Percentiles rank a stretch among this genome's conserved stretches.
Conservation (phyloP, 2,888 invertebrate species). For the Hofmannophila pseudospretella region DNA sequence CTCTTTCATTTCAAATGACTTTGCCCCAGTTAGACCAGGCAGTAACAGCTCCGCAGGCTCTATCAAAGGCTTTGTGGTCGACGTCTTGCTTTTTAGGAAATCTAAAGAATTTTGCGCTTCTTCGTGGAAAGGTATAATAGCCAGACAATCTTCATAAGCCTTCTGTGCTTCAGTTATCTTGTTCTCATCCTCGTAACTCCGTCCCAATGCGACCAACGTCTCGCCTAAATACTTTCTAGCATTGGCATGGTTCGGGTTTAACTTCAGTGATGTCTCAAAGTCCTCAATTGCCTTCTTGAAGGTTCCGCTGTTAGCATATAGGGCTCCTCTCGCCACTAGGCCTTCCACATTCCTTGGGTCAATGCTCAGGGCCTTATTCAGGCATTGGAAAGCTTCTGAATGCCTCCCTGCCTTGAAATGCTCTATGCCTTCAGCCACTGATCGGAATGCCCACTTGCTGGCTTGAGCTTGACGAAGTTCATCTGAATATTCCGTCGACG, state of each 20-base stretch:
- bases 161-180: conserved; percentile 91
- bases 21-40: conserved; percentile 76
- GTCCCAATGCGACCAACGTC: conserved; percentile 92
- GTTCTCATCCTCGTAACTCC: conserved; percentile 92
- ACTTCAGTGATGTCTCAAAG: conserved; percentile 92
- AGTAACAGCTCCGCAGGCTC: conserved; percentile 80
- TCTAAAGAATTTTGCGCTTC: conserved; percentile 91
- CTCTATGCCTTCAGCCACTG: conserved; percentile 96
- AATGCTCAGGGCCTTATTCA: conserved; percentile 94
- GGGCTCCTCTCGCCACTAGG: conserved; percentile 92
- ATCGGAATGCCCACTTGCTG: conserved; percentile 94
- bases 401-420: conserved; percentile 95
- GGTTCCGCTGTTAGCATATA: conserved; percentile 95
- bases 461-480: conserved; percentile 94
- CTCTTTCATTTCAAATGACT: conserved; percentile 81
- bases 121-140: conserved; percentile 90
- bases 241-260: conserved; percentile 94
- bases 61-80: conserved; percentile 77
- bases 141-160: conserved; percentile 89
- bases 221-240: conserved; percentile 96
- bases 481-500: conserved; percentile 88
- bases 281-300: conserved; percentile 96
- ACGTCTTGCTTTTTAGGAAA: conserved; percentile 84
- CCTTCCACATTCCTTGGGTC: conserved; percentile 96
- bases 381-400: conserved; percentile 95